Evolutionary conservation across 2,113 vertebrate species (phyloP).

Genomic region (Felis catus): F.catus_Fca126_mat1.0 CM031423.1:48742501-48743000

Average conservation of each 20-base stretch:
- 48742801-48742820: slow-evolving; percentile 33
- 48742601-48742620: too few relatives aligned
- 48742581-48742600: too few relatives aligned
- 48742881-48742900: neutral
- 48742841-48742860: neutral
- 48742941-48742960: neutral
- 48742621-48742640: too few relatives aligned
- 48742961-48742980: neutral
- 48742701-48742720: neutral
- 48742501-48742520: too few relatives aligned
- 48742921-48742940: neutral
- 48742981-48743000: neutral
- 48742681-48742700: too few relatives aligned
- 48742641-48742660: too few relatives aligned
- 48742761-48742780: neutral
- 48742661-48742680: too few relatives aligned
- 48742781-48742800: neutral
- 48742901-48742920: neutral
- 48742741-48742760: slow-evolving; percentile 29
- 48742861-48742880: neutral
- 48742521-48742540: too few relatives aligned
- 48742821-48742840: slow-evolving; percentile 14
- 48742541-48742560: too few relatives aligned
- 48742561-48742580: too few relatives aligned
- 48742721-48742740: neutral